Evolutionary conservation across 2,888 invertebrate genomes (phyloP), one percentile per base, ranked within the genome.

Genomic region (Entomobrya multifasciata): DNA sequence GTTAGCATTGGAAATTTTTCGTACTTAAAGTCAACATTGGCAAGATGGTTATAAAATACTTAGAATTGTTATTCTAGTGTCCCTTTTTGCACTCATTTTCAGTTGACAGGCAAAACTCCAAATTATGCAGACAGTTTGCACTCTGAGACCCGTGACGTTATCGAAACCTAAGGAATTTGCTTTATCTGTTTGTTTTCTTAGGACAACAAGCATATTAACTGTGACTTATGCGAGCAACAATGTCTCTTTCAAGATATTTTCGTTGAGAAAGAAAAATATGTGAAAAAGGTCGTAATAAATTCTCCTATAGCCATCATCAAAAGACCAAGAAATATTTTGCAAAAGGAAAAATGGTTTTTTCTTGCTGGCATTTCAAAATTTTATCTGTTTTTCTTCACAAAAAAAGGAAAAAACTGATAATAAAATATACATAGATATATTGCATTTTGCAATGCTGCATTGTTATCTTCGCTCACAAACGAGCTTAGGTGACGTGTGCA

Each of bases 301-400:
- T 67, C 41, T 41, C 67, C 41, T 44, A 67, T 13, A 15, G 41
- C 41, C 67, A 57, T 25, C 20, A 57, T 10, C 15, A 36, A 6
- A 62, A 20, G 41, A 67, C 6, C 20, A 20, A 41, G 44, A 44
- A 22, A 11, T 49, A 41, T 67, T 67, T 67, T 22, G 67, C 67
- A 41, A 22, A 27, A 67, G 36, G 27, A 55, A 55, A 62, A 67
- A 41, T 6, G 2, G 13, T 20, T 67, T 36, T 67, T 67, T 65
- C 44, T 36, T 44, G 22, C 67, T 67, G 67, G 44, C 67, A 67
- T 67, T 67, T 67, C 44, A 67, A 67, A 67, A 67, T 67, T 67
- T 67, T 67, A 67, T 67, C 67, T 67, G 41, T 67, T 67, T 67
- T 44, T 67, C 44, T 41, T 17, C 20, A 44, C 67, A 67, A 67